phyloP scores from a whole-genome alignment of 1,140 invertebrate species.

The Drosophila nasuta region DNA sequence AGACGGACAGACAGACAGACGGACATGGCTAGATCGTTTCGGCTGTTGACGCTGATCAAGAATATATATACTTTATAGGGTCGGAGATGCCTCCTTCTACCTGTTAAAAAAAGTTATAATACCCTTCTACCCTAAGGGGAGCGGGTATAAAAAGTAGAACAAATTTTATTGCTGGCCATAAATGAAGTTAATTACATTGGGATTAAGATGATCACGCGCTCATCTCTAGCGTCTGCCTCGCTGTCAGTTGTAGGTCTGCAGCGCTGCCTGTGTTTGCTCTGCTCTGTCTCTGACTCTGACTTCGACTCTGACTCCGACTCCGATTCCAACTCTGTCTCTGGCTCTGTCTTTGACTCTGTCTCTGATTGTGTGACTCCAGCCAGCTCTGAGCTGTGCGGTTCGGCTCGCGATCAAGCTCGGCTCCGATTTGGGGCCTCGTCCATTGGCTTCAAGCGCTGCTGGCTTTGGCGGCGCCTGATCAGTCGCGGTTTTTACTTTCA shows the following conservation, averaged over 20 bases:
- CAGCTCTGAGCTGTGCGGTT: neutral
- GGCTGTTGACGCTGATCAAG: too few species aligned
- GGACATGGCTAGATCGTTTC: too few species aligned
- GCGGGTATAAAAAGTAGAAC: too few species aligned
- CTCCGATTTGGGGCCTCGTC: slow-evolving; percentile 45
- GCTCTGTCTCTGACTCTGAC: slow-evolving; percentile 9
- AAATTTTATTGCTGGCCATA: too few species aligned
- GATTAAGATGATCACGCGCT: neutral
- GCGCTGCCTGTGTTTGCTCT: slow-evolving; percentile 14
- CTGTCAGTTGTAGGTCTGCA: neutral
- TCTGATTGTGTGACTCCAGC: neutral
- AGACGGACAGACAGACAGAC: too few species aligned
- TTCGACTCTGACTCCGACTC: neutral
- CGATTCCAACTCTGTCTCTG: neutral
- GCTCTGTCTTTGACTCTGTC: neutral
- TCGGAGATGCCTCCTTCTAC: too few species aligned
- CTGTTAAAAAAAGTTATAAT: too few species aligned
- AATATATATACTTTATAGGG: too few species aligned
- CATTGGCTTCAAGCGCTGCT: slow-evolving; percentile 64
- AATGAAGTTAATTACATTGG: neutral
- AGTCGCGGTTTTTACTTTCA: slow-evolving; percentile 85
- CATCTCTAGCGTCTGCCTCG: slow-evolving; percentile 7
- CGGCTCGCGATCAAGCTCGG: slow-evolving; percentile 22
- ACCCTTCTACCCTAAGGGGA: too few species aligned
- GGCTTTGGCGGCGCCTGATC: slow-evolving; percentile 72